Evolutionary conservation across 2,113 vertebrate genomes (phyloP).

Genomic region (Hipposideros armiger): DNA sequence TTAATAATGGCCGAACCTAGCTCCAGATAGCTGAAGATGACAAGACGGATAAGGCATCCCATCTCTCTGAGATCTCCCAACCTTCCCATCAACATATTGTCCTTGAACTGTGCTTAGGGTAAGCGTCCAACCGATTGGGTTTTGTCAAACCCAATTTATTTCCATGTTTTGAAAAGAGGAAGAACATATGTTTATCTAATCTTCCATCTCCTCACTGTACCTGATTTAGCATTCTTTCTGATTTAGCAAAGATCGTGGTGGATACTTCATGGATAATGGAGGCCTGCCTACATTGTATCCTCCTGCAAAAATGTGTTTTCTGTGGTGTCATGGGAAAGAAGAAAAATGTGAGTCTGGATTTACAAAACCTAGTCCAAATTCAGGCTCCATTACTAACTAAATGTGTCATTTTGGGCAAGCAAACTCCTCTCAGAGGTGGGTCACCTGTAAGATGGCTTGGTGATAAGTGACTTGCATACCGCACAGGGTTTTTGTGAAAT

Average conservation of each 20-base stretch:
- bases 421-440: not conserved
- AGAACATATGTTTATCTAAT: not conserved
- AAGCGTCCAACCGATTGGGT: not conserved
- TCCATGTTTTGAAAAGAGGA: not conserved
- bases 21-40: not conserved
- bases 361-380: not conserved
- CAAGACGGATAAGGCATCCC: not conserved
- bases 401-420: not conserved
- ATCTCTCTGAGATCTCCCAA: not conserved
- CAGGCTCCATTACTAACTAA: not conserved
- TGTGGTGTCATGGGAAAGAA: not conserved
- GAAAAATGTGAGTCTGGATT: not conserved
- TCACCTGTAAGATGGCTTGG: not conserved
- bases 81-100: not conserved
- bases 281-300: not conserved
- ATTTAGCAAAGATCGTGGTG: not conserved
- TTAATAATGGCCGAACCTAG: not conserved
- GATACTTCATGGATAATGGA: not conserved
- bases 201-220: no score
- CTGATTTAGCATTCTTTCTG: not conserved
- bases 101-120: not conserved
- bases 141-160: not conserved
- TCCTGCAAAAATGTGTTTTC: not conserved
- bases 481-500: not conserved
- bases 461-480: not conserved